A percentile compares a stretch with the other conserved stretches of the same genome.
Conservation (phyloP, 2,113 vertebrate species). For the Diadophis punctatus region DNA sequence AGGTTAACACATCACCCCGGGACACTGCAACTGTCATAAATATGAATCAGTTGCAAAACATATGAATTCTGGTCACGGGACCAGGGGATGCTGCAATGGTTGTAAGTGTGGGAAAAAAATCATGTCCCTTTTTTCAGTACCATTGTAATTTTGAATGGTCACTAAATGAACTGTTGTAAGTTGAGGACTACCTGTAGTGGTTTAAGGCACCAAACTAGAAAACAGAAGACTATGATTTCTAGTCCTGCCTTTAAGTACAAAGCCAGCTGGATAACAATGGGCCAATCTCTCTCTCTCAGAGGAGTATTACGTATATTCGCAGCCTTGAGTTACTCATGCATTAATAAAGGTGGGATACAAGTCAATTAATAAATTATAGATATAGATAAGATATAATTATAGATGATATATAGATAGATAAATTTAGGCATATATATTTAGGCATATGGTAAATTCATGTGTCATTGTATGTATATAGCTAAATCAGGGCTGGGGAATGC, state of each 20-base stretch:
- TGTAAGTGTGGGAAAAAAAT: too few species aligned
- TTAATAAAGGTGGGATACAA: neutral
- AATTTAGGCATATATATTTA: neutral
- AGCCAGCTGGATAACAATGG: neutral
- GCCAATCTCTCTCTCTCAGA: neutral
- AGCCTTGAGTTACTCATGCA: neutral
- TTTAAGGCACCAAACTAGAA: neutral
- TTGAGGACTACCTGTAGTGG: neutral
- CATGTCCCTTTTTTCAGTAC: too few species aligned
- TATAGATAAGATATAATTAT: too few species aligned
- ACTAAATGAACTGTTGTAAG: too few species aligned
- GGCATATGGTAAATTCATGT: neutral
- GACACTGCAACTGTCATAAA: too few species aligned
- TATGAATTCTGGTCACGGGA: too few species aligned
- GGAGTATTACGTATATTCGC: neutral
- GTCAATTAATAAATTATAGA: neutral
- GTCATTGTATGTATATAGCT: neutral
- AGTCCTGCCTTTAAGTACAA: neutral
- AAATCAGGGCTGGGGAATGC: neutral
- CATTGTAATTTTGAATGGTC: too few species aligned
- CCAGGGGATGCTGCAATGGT: too few species aligned
- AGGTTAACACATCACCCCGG: too few species aligned
- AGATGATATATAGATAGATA: too few species aligned
- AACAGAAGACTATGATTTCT: neutral
- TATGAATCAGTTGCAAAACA: too few species aligned